Evolutionary conservation across 2,797 vertebrate genomes (phyloP), one percentile per base, ranked within the genome.

Genomic region (Dendrocincla fuliginosa): DNA sequence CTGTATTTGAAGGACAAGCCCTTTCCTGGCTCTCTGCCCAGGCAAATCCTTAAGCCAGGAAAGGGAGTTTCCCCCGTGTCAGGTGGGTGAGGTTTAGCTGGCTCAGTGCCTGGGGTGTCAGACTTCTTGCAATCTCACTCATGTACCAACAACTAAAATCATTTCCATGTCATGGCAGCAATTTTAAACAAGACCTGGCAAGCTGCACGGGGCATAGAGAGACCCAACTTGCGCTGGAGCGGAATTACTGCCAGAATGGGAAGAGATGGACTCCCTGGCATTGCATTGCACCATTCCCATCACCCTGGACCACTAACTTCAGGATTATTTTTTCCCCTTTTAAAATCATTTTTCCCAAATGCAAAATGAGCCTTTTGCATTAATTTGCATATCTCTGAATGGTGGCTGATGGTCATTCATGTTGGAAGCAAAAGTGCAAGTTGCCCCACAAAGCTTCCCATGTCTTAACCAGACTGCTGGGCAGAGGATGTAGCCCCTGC

Each of bases 1-100:
- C 60, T 15, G 13, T 47, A 2, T 52, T 65, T n/a, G 42, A 59
- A 68, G 50, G 60, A 74, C 2, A 1, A 87, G 49, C 87, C 53
- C 65, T 71, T 78, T 23, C 16, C 70, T 95, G 95, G 89, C 92
- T 78, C 41, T 27, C 37, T 59, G 76, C 95, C 88, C 77, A 53
- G 67, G 83, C 77, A 59, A 41, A 76, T 96, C 63, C 17, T 60
- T 15, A 44, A 76, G 74, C 55, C 39, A 46, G 88, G 74, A 69
- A 86, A 65, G 86, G 87, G 90, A 91, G 80, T 93, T 95, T 88
- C 57, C 52, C 28, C 22, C 3, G 1, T 86, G 74, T 92, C 47
- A 70, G 37, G n/a, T 67, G 49, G 56, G 74, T 0, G 13, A 84
- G 77, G 56, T 87, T 87, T 74, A 2, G 1, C 89, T 95, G 91